Conservation (phyloP, 2,888 invertebrate species). For the Yponomeuta plumbellus region DNA sequence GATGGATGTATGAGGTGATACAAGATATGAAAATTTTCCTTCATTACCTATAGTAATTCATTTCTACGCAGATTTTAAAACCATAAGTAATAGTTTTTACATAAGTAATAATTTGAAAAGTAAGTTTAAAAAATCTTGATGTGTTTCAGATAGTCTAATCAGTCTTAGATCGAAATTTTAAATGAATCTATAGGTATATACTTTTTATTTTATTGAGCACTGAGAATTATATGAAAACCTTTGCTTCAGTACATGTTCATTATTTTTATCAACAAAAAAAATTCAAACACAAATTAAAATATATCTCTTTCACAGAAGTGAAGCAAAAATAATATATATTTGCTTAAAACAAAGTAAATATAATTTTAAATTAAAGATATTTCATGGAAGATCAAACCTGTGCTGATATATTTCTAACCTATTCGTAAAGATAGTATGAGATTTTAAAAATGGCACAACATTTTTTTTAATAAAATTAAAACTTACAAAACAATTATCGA, state of each 20-base stretch:
- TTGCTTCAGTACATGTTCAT: slow-evolving; percentile 22
- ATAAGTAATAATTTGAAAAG: slow-evolving; percentile 12
- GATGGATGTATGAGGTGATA: slow-evolving; percentile 52
- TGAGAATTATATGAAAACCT: slow-evolving; percentile 25
- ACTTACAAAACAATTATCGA: slow-evolving; percentile 20
- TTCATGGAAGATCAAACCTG: slow-evolving; percentile 4
- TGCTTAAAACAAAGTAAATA: background rate
- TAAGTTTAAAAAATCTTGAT: slow-evolving; percentile 18
- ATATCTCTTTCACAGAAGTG: no score
- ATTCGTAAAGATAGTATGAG: slow-evolving; percentile 39
- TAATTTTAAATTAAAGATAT: slow-evolving; percentile 2
- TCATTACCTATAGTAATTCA: no score
- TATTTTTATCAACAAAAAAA: background rate
- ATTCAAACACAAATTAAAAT: no score
- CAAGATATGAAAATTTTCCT: slow-evolving; percentile 29
- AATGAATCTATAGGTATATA: slow-evolving; percentile 11
- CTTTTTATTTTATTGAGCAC: slow-evolving; percentile 14
- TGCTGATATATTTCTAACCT: slow-evolving; percentile 21
- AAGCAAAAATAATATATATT: no score
- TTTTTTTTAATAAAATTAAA: slow-evolving; percentile 26
- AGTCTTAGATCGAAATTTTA: slow-evolving; percentile 67
- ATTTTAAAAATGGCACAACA: slow-evolving; percentile 35
- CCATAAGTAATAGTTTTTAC: no score
- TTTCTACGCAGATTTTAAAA: no score
- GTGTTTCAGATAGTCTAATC: slow-evolving; percentile 57